These are phyloP conservation scores for Caradrina kadenii DNA, from an alignment of 2,888 invertebrate species.

Conservation along the genomic window DNA sequence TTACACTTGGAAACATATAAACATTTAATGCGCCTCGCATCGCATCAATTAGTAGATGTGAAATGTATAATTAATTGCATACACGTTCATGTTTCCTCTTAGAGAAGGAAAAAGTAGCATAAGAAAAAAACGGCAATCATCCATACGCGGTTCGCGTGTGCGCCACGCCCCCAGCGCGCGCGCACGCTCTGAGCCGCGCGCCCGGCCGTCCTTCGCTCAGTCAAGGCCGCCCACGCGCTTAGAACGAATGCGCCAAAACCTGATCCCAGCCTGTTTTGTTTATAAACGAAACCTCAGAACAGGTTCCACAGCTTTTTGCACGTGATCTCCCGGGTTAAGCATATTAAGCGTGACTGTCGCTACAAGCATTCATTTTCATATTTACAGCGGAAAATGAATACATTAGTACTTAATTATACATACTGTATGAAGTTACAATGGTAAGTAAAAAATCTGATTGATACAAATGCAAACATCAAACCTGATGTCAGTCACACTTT, in stretches of 20 bases:
- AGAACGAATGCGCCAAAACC: constrained; percentile 75
- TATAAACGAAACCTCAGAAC: constrained; percentile 74
- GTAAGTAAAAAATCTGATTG: constrained; percentile 44
- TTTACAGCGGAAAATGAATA: constrained; percentile 27
- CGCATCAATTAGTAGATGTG: constrained; percentile 28
- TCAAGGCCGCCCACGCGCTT: constrained; percentile 86
- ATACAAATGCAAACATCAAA: constrained; percentile 43
- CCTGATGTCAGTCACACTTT: constrained; percentile 43
- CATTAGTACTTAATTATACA: constrained; percentile 10
- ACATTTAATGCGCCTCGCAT: constrained; percentile 13
- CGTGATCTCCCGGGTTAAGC: constrained; percentile 55
- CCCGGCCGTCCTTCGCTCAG: constrained; percentile 80
- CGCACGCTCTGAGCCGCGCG: constrained; percentile 74
- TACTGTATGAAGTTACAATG: constrained; percentile 40
- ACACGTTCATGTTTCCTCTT: constrained; percentile 30
- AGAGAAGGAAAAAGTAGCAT: constrained; percentile 27
- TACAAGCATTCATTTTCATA: constrained; percentile 36
- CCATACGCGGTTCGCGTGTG: constrained; percentile 69
- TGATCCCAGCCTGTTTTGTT: constrained; percentile 77
- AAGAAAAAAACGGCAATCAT: constrained; percentile 65
- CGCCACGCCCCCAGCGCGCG: constrained; percentile 77
- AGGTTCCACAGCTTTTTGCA: constrained; percentile 66
- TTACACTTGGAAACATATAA: constrained; percentile 18
- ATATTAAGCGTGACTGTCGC: constrained; percentile 27
- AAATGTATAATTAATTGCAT: constrained; percentile 42